Evolutionary conservation across 2,113 vertebrate genomes (phyloP).

Genomic region (Megaceryle torquata): DNA sequence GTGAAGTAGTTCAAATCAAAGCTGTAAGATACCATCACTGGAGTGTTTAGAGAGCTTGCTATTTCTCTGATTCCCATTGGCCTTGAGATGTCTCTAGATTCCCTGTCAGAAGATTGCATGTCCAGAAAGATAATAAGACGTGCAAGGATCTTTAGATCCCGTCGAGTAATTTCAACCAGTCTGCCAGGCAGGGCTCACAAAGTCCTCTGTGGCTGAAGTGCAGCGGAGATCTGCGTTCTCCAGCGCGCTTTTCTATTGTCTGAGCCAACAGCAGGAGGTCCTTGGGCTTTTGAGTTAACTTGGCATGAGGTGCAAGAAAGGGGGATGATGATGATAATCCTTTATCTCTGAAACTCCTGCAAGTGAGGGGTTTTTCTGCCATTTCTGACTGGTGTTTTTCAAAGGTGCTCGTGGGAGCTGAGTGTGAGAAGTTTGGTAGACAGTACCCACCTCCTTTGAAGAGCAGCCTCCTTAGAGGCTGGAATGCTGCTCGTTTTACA

Average conservation of each 20-base stretch:
- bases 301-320: not conserved
- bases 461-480: not conserved
- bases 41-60: not conserved
- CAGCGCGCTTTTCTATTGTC: accelerated
- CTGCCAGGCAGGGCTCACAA: not conserved
- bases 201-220: not conserved
- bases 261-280: not conserved
- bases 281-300: not conserved
- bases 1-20: not conserved
- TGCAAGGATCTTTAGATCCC: not conserved
- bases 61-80: not conserved
- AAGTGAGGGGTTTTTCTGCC: not conserved
- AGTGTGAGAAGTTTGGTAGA: not conserved
- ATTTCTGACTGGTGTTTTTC: not conserved
- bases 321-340: not conserved
- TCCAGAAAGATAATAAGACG: not conserved
- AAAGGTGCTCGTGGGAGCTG: not conserved
- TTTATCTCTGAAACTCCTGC: not conserved
- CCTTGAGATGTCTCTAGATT: not conserved
- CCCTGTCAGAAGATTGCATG: not conserved
- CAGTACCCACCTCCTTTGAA: not conserved
- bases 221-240: not conserved
- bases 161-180: not conserved
- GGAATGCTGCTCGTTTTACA: not conserved
- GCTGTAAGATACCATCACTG: not conserved